Evolutionary conservation across 2,888 invertebrate species (phyloP), one percentile per base, ranked within the genome.

Genomic region (Zaprionus obscuricornis): DNA sequence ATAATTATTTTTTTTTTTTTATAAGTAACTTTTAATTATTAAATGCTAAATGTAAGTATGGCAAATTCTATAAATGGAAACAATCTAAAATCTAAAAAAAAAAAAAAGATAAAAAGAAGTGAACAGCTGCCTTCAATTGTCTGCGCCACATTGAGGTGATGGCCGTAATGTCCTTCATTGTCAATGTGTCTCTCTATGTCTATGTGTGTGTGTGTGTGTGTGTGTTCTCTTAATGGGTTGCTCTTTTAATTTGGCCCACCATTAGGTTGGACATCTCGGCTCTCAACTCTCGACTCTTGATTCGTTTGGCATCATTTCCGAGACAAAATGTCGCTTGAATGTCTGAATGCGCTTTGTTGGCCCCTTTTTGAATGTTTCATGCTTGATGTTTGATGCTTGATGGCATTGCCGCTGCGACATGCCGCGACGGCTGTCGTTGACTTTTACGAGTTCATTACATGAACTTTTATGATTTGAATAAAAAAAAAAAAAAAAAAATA

Each of bases 361-460:
- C n/a, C n/a, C n/a, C n/a, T n/a, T n/a, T n/a, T n/a, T n/a, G n/a
- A n/a, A n/a, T n/a, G n/a, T n/a, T n/a, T n/a, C n/a, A n/a, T n/a
- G n/a, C n/a, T n/a, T n/a, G n/a, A n/a, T n/a, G n/a, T 24, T 29
- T 13, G 22, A 17, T 27, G 26, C 20, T 47, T 36, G 42, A 42
- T 42, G 47, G 24, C n/a, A n/a, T n/a, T n/a, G n/a, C n/a, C n/a
- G n/a, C n/a, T n/a, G n/a, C n/a, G n/a, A n/a, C n/a, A n/a, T n/a
- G n/a, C n/a, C n/a, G n/a, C 54, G 26, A 22, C 26, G 22, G 40
- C 29, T 47, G 68, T 50, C 59, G 76, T 59, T 59, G 59, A 46
- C 42, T 76, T 68, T 59, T 60, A 71, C 64, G 62, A 67, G 57
- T 74, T 73, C 69, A 76, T 77, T 85, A 62, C 56, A 62, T 54